Evolutionary conservation across 2,888 invertebrate species (phyloP).

Genomic region (Coleophora deauratella): DNA sequence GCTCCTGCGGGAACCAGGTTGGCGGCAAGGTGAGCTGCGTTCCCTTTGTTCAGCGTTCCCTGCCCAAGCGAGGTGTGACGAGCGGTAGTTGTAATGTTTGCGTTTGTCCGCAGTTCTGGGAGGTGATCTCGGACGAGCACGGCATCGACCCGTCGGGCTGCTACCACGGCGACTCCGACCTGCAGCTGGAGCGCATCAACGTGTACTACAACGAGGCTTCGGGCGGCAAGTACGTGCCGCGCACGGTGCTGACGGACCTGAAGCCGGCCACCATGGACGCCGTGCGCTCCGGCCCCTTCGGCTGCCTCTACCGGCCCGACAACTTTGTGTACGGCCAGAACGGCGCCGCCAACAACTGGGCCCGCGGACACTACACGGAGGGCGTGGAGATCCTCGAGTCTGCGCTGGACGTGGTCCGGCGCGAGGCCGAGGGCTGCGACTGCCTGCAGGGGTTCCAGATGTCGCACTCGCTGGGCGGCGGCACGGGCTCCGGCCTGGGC

Average conservation of each 20-base stretch:
- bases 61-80: no score
- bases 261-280: conserved; percentile 82
- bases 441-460: conserved; percentile 91
- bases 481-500: conserved; percentile 66
- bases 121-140: conserved; percentile 85
- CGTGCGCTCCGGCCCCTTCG: conserved; percentile 88
- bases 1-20: conserved; percentile 79
- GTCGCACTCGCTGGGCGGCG: conserved; percentile 79
- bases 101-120: conserved; percentile 78
- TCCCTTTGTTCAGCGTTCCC: no score
- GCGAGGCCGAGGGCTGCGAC: conserved; percentile 92
- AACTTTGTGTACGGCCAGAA: conserved; percentile 86
- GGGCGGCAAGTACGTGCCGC: conserved; percentile 63
- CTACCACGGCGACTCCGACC: conserved; percentile 80
- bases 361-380: conserved; percentile 91
- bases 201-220: conserved; percentile 84
- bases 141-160: conserved; percentile 81
- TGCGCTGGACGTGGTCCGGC: conserved; percentile 84
- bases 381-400: conserved; percentile 91
- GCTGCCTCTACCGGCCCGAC: conserved; percentile 89
- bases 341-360: conserved; percentile 66
- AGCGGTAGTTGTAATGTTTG: neutral
- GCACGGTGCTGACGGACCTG: conserved; percentile 57
- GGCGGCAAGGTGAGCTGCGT: conserved; percentile 67
- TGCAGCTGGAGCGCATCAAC: conserved; percentile 83